These are phyloP conservation scores for Acrocyrtus sp. DNA, from an alignment of 2,888 invertebrate species.

Conservation along the genomic window DNA sequence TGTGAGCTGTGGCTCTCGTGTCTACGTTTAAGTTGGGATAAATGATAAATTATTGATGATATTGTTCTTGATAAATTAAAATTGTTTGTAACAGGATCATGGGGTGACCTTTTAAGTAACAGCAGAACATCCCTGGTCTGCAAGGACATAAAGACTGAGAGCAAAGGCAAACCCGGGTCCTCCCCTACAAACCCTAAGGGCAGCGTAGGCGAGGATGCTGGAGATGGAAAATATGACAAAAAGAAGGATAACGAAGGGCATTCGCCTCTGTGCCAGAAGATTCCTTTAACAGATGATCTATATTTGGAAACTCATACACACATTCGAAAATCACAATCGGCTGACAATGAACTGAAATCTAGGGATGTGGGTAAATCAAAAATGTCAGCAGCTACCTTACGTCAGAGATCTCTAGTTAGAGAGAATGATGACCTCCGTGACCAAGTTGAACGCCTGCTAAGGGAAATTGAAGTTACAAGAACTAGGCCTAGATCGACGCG, in stretches of 20 bases:
- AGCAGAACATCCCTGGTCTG: slow-evolving; percentile 6
- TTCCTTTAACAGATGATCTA: slow-evolving; percentile 38
- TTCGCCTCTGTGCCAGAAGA: slow-evolving; percentile 41
- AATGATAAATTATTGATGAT: neutral
- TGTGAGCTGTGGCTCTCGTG: too few relatives aligned
- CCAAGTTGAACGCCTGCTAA: slow-evolving; percentile 20
- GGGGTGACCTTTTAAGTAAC: slow-evolving; percentile 41
- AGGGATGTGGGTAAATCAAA: neutral
- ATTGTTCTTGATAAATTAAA: neutral
- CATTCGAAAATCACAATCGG: slow-evolving; percentile 2
- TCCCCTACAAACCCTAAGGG: neutral
- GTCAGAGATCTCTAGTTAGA: slow-evolving; percentile 4
- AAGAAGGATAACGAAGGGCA: slow-evolving; percentile 12
- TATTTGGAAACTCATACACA: slow-evolving; percentile 51
- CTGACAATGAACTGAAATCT: too few relatives aligned
- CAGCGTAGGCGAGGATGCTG: neutral
- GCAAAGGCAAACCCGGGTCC: neutral
- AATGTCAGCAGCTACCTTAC: neutral
- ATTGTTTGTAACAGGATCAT: too few relatives aligned
- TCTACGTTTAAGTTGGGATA: neutral
- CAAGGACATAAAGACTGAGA: neutral
- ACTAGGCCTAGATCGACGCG: neutral
- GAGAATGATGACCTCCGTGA: slow-evolving; percentile 30
- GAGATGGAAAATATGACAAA: too few relatives aligned
- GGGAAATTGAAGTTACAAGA: slow-evolving; percentile 23